Base-by-base conservation (phyloP, 2,888 invertebrate genomes). In the Amphipyra berbera region DNA sequence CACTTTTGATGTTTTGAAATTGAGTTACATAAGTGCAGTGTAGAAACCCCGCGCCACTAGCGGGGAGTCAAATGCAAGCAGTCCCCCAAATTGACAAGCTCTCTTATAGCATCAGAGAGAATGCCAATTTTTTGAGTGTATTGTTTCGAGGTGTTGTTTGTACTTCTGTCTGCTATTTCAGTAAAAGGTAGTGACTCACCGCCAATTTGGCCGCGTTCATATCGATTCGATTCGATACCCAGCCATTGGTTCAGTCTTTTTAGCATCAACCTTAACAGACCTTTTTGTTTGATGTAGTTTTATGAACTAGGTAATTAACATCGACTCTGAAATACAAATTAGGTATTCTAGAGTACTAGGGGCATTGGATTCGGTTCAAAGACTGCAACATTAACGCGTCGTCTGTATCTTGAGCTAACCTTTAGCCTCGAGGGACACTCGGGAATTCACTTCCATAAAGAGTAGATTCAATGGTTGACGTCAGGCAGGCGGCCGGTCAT, bases 371-470 rank as follows among this genome's bases (percentile, higher is more conserved):
- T 30, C 15, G 27, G 21, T 64, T 61, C 44, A 68, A 60, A 65
- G 46, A 65, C 50, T 76, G 56, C 30, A 63, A 59, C 61, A 47
- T 54, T 59, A 55, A 75, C 61, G 15, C 53, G 47, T 44, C 21
- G 12, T 38, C 52, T 52, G 33, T 47, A 52, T 49, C 60, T 65
- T 57, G 59, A 68, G 49, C 38, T 12, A 48, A 41, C 13, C 44
- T 45, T 35, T 48, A 38, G 57, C 59, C 45, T 46, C 33, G 14
- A 54, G 57, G 45, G 56, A 33, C 55, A 6, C 15, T 56, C 0
- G 27, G 46, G 53, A 40, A 61, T 46, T 48, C 7, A 41, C 30
- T 41, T 41, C 38, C 33, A 45, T 58, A 56, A 58, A 63, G 33
- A 49, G 27, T n/a, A 52, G 27, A 30, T 30, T 38, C n/a, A n/a